Conservation (phyloP, 2,888 invertebrate genomes). For the Drosophila neoperkinsi region DNA sequence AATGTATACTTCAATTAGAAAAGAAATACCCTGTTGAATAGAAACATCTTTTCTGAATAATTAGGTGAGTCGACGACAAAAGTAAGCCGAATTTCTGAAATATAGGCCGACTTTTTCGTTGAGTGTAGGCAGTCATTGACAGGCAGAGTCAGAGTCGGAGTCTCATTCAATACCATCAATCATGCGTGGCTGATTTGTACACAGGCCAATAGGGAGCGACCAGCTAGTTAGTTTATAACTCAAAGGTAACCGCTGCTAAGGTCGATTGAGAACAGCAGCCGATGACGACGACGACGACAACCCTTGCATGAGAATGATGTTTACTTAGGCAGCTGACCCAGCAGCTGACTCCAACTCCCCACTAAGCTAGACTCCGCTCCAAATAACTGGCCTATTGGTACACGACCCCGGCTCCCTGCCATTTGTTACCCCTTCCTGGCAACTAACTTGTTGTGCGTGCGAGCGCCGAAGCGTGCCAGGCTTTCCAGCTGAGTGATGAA, state of each 20-base stretch:
- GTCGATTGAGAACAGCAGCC: conserved; percentile 64
- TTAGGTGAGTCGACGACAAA: background rate
- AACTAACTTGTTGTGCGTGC: conserved; percentile 63
- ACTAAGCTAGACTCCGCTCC: conserved; percentile 15
- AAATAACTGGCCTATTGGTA: conserved; percentile 25
- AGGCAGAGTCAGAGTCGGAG: background rate
- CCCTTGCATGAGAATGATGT: conserved; percentile 48
- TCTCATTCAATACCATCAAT: conserved; percentile 38
- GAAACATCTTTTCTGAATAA: background rate
- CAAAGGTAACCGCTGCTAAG: conserved; percentile 61
- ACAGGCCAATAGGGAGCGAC: conserved; percentile 8
- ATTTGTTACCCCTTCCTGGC: background rate
- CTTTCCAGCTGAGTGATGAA: conserved; percentile 79
- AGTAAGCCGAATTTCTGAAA: background rate
- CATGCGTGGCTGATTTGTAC: conserved; percentile 46
- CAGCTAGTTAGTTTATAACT: conserved; percentile 27
- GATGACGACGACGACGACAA: background rate
- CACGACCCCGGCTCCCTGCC: background rate
- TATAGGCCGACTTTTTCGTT: background rate
- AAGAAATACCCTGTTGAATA: too few species aligned
- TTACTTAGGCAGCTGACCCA: conserved; percentile 65
- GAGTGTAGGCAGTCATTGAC: background rate
- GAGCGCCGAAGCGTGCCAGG: conserved; percentile 69
- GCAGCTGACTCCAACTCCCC: conserved; percentile 2
- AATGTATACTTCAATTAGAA: too few species aligned